Base-by-base conservation (phyloP, 2,888 invertebrate species). In the Nomada fabriciana region DNA sequence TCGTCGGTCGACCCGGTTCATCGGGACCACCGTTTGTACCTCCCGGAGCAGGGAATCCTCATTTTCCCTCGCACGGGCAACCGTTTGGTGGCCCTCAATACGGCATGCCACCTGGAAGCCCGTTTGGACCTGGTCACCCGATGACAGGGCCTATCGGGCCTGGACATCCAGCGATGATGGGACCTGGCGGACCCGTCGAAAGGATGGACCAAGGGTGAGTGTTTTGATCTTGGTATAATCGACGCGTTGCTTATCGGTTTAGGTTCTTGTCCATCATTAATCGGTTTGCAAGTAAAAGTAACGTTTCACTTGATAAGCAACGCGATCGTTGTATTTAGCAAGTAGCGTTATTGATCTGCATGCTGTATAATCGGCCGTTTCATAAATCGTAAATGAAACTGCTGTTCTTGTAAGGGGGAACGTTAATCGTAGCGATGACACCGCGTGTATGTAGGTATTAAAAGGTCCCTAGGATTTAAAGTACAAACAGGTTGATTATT, bases 141-240 rank as follows among this genome's bases (percentile, higher is more conserved):
- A 95, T 95, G 94, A 94, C 95, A 69, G 96, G 95, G 82, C 96
- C 96, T 5, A 96, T 96, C 93, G 95, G 95, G 69, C 95, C 95
- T 50, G 95, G 94, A 82, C 96, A 96, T 91, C 95, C 95, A 43
- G 95, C 95, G 80, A 95, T 95, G 93, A 95, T 96, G 95, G 96
- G 96, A 84, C 97, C 97, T 84, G 93, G 92, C 11, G 97, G 97
- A 90, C 97, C 97, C 91, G 97, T 97, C 91, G 97, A 97, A 94
- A 95, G 97, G 94, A 96, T 95, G 94, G 97, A 97, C 93, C 97
- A 96, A 94, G 96, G 96, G 95, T 96, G 91, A 96, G 96, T 95
- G 55, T 64, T n/a, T 11, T 0, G 1, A 20, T 3, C 15, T 50
- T n/a, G 23, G 3, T 52, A 1, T 18, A 11, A 3, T 23, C 15